These are phyloP conservation scores for Dusona sp. DNA, from an alignment of 2,888 invertebrate genomes.

Conservation along the genomic window DNA sequence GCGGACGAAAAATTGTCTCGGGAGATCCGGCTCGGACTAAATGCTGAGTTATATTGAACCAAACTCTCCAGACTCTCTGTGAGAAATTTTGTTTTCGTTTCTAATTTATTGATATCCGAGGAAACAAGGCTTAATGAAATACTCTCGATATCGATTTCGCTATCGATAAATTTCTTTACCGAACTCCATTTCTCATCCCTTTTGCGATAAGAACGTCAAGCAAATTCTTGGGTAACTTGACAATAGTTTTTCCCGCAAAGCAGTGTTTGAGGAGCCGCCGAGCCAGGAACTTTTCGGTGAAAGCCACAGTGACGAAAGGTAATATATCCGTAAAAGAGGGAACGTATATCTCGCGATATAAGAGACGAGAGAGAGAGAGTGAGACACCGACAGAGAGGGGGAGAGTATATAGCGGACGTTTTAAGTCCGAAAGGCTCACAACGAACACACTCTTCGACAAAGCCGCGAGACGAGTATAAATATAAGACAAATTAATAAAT, in stretches of 20 bases:
- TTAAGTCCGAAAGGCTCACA: constrained; percentile 81
- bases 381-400: constrained; percentile 77
- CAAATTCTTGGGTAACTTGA: constrained; percentile 4
- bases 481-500: neutral
- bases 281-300: constrained; percentile 80
- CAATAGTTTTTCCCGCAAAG: constrained; percentile 55
- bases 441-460: constrained; percentile 79
- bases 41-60: constrained; percentile 6
- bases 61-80: neutral
- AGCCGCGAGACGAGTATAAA: constrained; percentile 69
- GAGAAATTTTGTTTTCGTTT: neutral
- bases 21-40: constrained; percentile 31
- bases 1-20: constrained; percentile 61
- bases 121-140: neutral
- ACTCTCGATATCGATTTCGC: neutral
- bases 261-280: constrained; percentile 13
- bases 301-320: constrained; percentile 52
- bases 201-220: neutral
- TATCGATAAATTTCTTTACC: neutral
- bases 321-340: constrained; percentile 56
- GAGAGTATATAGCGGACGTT: constrained; percentile 83
- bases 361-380: constrained; percentile 56
- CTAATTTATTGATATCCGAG: neutral
- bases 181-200: neutral
- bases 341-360: constrained; percentile 37